Evolutionary conservation across 1,140 invertebrate species (phyloP).

Genomic region (Drosophila parabipectinata): DNA sequence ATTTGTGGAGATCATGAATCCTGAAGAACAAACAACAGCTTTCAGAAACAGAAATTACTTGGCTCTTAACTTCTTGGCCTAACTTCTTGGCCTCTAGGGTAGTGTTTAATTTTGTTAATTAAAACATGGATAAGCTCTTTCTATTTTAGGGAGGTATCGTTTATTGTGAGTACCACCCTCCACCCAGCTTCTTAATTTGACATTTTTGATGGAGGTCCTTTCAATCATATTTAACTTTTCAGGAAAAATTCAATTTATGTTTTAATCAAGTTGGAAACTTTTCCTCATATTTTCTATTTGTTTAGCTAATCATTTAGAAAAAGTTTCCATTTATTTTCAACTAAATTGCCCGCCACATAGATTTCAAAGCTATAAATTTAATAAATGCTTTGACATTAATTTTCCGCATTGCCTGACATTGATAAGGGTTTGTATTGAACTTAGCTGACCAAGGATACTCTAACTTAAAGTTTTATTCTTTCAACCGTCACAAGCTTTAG

Average conservation of each 20-base stretch:
- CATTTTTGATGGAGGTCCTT: slow-evolving; percentile 1
- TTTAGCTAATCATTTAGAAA: neutral
- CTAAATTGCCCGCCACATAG: neutral
- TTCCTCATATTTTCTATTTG: neutral
- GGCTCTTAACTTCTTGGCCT: neutral
- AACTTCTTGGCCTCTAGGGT: neutral
- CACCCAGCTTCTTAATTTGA: neutral
- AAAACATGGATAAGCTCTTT: slow-evolving; percentile 12
- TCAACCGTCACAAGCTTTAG: neutral
- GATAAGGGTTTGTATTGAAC: slow-evolving; percentile 23
- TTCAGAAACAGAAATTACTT: neutral
- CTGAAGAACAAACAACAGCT: neutral
- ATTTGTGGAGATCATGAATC: slow-evolving; percentile 27
- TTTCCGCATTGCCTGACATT: slow-evolving; percentile 16
- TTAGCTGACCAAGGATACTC: slow-evolving; percentile 11
- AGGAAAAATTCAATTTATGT: slow-evolving; percentile 1
- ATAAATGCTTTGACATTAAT: slow-evolving; percentile 8
- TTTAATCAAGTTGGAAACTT: slow-evolving; percentile 2
- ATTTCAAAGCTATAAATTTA: neutral
- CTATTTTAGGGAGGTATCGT: neutral
- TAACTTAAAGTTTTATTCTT: neutral
- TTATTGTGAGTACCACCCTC: neutral
- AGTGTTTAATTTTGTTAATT: neutral
- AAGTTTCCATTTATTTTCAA: neutral
- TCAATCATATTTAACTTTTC: neutral